Percentiles rank a stretch among this genome's conserved stretches.
These are phyloP conservation scores for Dendrocincla tyrannina DNA, from an alignment of 2,797 vertebrate genomes.

Conservation along the genomic window DNA sequence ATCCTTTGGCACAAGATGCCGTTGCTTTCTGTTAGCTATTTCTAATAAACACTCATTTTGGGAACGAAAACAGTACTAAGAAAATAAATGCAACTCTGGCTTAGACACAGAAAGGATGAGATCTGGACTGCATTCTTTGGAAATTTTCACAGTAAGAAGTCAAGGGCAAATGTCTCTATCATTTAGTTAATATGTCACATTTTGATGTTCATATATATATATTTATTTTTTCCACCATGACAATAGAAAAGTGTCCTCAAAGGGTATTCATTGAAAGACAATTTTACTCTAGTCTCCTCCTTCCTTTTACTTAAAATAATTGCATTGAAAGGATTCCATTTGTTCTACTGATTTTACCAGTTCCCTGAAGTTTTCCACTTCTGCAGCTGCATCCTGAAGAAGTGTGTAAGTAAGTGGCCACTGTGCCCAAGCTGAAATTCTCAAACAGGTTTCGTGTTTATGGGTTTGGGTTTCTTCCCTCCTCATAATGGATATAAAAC, in stretches of 20 bases:
- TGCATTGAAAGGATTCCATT: not conserved
- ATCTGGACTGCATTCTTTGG: not conserved
- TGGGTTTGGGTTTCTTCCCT: not conserved
- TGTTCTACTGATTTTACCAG: not conserved
- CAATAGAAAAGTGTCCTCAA: not conserved
- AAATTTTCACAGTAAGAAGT: slow-evolving; percentile 18
- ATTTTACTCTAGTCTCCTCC: not conserved
- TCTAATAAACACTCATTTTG: slow-evolving; percentile 43
- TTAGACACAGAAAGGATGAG: slow-evolving; percentile 11
- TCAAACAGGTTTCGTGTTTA: not conserved
- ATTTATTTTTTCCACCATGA: not conserved
- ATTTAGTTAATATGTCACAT: not conserved
- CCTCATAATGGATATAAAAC: not conserved
- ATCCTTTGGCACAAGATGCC: not conserved
- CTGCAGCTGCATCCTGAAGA: not conserved
- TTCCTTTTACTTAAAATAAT: not conserved
- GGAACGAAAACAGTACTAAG: slow-evolving; percentile 25
- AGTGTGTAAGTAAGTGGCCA: not conserved
- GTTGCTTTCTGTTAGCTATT: slow-evolving; percentile 61
- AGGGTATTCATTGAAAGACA: not conserved
- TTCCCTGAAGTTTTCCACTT: not conserved
- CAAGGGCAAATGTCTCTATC: not conserved
- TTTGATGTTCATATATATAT: not conserved
- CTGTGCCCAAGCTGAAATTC: not conserved
- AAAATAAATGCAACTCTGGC: not conserved